A percentile compares a stretch with the other conserved stretches of the same genome.
Evolutionary conservation across 2,113 vertebrate genomes (phyloP).

Genomic region (Ia io): DNA sequence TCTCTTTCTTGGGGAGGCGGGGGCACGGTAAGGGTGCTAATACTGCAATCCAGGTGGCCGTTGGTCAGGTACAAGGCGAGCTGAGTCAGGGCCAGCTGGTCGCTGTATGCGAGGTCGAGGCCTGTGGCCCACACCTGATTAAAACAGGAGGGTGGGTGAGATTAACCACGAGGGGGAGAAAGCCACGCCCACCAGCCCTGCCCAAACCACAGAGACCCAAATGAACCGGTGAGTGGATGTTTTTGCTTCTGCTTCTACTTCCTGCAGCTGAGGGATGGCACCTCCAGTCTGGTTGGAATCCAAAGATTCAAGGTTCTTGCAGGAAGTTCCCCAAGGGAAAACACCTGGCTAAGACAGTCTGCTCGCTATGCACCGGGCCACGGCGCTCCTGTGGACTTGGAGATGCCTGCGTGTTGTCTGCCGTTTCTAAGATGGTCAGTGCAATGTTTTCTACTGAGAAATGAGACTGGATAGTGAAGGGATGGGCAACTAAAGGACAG

Average conservation of each 20-base stretch:
- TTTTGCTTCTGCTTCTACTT: neutral
- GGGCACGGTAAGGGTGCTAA: constrained; percentile 78
- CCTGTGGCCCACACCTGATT: constrained; percentile 92
- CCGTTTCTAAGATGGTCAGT: neutral
- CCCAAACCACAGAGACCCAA: neutral
- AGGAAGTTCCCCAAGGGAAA: neutral
- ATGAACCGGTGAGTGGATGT: neutral
- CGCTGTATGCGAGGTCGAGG: constrained; percentile 91
- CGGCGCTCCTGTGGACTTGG: neutral
- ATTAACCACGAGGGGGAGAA: neutral
- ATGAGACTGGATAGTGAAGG: neutral
- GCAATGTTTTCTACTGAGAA: constrained; percentile 43
- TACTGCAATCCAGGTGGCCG: constrained; percentile 85
- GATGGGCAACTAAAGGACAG: neutral
- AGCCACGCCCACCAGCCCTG: neutral
- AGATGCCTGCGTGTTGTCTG: neutral
- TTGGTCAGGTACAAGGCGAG: constrained; percentile 88
- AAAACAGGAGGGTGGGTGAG: constrained; percentile 31
- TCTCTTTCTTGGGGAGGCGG: neutral
- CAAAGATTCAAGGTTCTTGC: neutral
- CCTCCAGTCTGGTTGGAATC: neutral
- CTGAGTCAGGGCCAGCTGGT: constrained; percentile 93
- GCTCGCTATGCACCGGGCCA: fast-evolving
- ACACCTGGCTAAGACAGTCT: neutral
- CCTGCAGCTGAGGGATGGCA: neutral